Base-by-base conservation (phyloP, 2,888 invertebrate species). In the Prenolepis imparis region DNA sequence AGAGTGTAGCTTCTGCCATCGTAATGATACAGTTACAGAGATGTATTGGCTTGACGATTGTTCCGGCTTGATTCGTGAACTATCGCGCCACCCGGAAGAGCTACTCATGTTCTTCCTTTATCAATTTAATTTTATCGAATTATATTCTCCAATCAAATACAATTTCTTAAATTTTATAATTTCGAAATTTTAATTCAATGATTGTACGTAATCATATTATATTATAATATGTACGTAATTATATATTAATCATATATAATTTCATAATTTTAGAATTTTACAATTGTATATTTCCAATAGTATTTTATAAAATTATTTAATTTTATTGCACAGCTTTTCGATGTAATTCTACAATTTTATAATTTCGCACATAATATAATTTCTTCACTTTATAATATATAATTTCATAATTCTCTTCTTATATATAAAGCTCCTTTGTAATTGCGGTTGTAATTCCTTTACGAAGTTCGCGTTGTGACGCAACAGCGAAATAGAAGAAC, bases 1-100 rank as follows among this genome's bases (percentile, higher is more conserved):
- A 90, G 92, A 92, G 78, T 75, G 87, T 72, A 82, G 78, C 67
- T 83, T 74, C 39, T 86, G 88, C 89, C 87, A 81, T 84, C 82
- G 84, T 89, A 89, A 89, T 89, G 84, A 89, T 73, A 89, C 68
- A 80, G 83, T 77, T 72, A 81, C 86, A 80, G 70, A 70, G 70
- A 55, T 59, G 36, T 70, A 70, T 77, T 32, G 77, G 8, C 57
- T 12, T 36, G 57, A 70, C 72, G 72, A 78, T 72, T 70, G 70
- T 78, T 59, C 15, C 72, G 44, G 36, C 9, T 55, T 12, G 70
- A 57, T 70, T 77, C 6, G 39, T 24, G 55, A 77, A 39, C 41
- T 41, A 68, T 52, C 32, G 59, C 44, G 55, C 32, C 70, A 21
- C 15, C 36, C 41, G 59, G 70, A 78, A 41, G 32, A 70, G 15